These are phyloP conservation scores for Enhydra lutris DNA, from an alignment of 2,113 vertebrate genomes.

Conservation along the genomic window DNA sequence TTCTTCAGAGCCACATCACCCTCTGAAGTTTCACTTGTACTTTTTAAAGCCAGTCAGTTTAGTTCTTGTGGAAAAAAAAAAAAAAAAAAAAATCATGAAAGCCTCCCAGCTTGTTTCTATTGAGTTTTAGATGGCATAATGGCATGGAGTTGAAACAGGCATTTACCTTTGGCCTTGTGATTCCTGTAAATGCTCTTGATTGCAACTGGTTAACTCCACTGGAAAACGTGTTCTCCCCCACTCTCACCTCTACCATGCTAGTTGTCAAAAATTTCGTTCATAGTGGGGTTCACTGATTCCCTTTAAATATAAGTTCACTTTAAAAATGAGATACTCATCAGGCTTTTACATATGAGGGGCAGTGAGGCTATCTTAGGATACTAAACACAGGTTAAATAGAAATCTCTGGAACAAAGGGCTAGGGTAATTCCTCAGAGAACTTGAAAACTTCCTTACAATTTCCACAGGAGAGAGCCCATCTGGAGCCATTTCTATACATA, in stretches of 20 bases:
- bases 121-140: not conserved
- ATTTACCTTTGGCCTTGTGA: conserved; percentile 39
- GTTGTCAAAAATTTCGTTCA: not conserved
- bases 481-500: not conserved
- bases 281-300: not conserved
- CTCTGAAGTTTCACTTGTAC: conserved; percentile 41
- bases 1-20: not conserved
- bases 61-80: not conserved
- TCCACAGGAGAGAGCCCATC: not conserved
- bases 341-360: not conserved
- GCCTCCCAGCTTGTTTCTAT: not conserved
- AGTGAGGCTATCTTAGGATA: not conserved
- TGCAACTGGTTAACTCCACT: not conserved
- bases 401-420: not conserved
- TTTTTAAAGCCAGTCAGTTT: conserved; percentile 33
- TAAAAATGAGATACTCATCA: not conserved
- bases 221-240: not conserved
- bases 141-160: not conserved
- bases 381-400: not conserved
- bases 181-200: not conserved
- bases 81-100: conserved; percentile 28
- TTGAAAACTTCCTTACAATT: not conserved
- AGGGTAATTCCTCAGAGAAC: not conserved
- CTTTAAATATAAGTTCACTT: not conserved
- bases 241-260: not conserved